Evolutionary conservation across 2,888 invertebrate species (phyloP), one percentile per base, ranked within the genome.

Genomic region (Aporophyla nigra): DNA sequence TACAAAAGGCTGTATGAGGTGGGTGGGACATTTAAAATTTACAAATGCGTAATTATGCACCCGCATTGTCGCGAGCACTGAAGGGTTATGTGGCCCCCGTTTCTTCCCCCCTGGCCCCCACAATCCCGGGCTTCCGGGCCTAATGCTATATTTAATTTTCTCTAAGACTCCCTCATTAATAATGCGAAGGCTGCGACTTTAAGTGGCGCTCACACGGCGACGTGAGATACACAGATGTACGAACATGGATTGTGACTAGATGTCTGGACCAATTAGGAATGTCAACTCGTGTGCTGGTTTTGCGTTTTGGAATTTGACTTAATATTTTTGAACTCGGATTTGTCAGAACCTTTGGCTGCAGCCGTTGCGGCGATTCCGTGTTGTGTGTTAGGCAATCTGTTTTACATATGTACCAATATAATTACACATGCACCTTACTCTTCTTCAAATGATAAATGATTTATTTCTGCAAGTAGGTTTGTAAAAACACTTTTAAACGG

Each of bases 71-170:
- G 96, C 92, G 91, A 86, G 89, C 83, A 91, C 87, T 90, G 91
- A 95, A 95, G 95, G 96, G 96, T 95, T 96, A 93, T 89, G 89
- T 89, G 87, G 86, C 86, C 86, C 90, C 90, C 91, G 91, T 91
- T 91, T 91, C 88, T 89, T 91, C 90, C 90, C 89, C 88, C 89
- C 86, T 43, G 71, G 84, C 92, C 91, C 90, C 92, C 91, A 88
- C 92, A 92, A 93, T 92, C 93, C 94, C 93, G 92, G 92, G 96
- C 94, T 96, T 96, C 96, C 96, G 96, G 93, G 95, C 95, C 96
- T 96, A 96, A 96, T 96, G 96, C 96, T 96, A 96, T 96, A 96
- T 96, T 96, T 96, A 96, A 96, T 96, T 96, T 96, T 96, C 96
- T 96, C 96, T 96, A 96, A 96, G 96, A 95, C 96, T 96, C 95